A percentile compares a stretch with the other conserved stretches of the same genome.
Conservation (phyloP, 2,888 invertebrate species). For the Uloborus plumipes region DNA sequence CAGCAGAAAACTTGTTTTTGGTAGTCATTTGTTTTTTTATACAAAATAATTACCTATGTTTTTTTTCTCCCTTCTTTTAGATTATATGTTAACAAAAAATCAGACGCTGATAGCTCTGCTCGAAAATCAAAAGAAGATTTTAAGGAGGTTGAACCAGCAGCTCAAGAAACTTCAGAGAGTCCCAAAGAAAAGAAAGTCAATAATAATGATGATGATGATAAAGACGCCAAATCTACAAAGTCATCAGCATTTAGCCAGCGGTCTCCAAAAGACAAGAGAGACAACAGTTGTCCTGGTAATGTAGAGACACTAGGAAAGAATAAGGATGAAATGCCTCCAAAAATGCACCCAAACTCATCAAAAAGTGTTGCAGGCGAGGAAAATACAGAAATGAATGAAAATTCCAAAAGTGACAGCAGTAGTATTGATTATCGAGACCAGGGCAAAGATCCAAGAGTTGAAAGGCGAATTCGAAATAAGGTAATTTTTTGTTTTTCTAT, state of each 20-base stretch:
- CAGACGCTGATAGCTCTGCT: conserved; percentile 2
- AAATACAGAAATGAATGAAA: conserved; percentile 27
- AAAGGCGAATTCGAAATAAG: conserved; percentile 61
- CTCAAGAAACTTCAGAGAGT: not conserved
- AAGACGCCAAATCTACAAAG: not conserved
- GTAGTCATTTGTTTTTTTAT: not conserved
- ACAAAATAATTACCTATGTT: not conserved
- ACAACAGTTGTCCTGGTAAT: conserved; percentile 61
- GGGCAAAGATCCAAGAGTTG: conserved; percentile 58
- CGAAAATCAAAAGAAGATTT: conserved; percentile 30
- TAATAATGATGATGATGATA: conserved; percentile 2
- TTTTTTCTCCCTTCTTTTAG: conserved; percentile 22
- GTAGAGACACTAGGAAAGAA: conserved; percentile 44
- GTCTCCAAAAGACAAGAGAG: conserved; percentile 53
- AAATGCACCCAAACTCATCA: conserved; percentile 23
- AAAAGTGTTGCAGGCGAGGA: conserved; percentile 50
- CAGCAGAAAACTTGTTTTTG: not conserved
- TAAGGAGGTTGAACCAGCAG: not conserved
- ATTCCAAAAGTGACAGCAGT: conserved; percentile 38
- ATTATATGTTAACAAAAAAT: conserved; percentile 35
- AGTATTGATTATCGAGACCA: conserved; percentile 28
- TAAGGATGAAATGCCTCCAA: conserved; percentile 35
- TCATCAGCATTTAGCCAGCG: conserved; percentile 22
- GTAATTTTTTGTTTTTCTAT: conserved; percentile 8
- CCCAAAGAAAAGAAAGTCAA: conserved; percentile 5